Conservation (phyloP, 2,888 invertebrate genomes). For the Allolobophora icterica region DNA sequence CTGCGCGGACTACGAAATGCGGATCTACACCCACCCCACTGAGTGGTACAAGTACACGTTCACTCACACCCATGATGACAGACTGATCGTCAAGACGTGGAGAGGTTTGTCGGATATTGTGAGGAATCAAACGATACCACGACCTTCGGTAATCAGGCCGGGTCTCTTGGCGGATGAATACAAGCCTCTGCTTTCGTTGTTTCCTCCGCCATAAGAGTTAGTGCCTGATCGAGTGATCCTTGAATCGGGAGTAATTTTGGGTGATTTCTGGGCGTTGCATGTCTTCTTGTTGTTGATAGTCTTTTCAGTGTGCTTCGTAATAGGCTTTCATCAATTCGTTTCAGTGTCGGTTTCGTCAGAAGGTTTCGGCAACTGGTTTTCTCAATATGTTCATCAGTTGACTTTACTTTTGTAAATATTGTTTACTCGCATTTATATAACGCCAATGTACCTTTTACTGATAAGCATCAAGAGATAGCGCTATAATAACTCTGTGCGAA, state of each 20-base stretch:
- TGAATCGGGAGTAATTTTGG: too few relatives aligned
- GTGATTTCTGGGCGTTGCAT: neutral
- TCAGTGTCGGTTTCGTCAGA: neutral
- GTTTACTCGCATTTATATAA: too few relatives aligned
- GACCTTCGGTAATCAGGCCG: slow-evolving; percentile 3
- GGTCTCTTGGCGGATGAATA: slow-evolving; percentile 29
- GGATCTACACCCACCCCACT: slow-evolving; percentile 28
- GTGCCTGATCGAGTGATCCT: neutral
- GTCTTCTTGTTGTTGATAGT: neutral
- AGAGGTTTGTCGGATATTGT: slow-evolving; percentile 18
- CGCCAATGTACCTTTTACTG: too few relatives aligned
- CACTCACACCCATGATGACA: slow-evolving; percentile 26
- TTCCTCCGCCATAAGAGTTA: neutral
- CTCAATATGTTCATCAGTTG: too few relatives aligned
- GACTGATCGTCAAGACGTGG: slow-evolving; percentile 24
- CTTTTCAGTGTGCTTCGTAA: too few relatives aligned
- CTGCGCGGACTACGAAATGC: slow-evolving; percentile 28
- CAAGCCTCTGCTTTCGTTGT: neutral
- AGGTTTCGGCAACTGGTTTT: neutral
- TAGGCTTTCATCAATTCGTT: neutral
- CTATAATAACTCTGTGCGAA: too few relatives aligned
- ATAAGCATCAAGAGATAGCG: too few relatives aligned
- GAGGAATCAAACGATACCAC: slow-evolving; percentile 17
- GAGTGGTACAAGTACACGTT: slow-evolving; percentile 35
- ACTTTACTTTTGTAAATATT: too few relatives aligned